Conservation (phyloP, 1,140 invertebrate species). For the Diachasma alloeum region DNA sequence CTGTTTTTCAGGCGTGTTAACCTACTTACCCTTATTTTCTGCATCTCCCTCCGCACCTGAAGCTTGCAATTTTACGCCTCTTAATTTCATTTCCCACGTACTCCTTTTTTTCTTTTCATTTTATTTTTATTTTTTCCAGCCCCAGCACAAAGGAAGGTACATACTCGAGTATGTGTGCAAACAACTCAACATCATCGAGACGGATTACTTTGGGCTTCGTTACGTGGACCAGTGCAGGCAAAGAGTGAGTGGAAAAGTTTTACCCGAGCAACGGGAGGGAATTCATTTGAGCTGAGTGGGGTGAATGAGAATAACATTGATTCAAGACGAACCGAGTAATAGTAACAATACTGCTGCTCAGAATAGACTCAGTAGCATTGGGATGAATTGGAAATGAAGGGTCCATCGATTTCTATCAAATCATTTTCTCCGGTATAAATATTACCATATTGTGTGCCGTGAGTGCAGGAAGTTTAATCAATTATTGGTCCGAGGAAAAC, state of each 20-base stretch:
- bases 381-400: too few species aligned
- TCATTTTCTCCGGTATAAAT: too few species aligned
- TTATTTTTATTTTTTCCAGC: slow-evolving; percentile 70
- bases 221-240: slow-evolving; percentile 94
- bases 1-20: background rate
- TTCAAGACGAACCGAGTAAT: background rate
- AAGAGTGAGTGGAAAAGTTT: slow-evolving; percentile 72
- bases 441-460: too few species aligned
- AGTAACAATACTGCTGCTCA: background rate
- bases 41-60: background rate
- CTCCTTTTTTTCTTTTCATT: background rate
- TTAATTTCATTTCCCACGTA: background rate
- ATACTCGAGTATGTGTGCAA: slow-evolving; percentile 93
- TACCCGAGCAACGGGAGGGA: background rate
- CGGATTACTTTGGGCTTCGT: slow-evolving; percentile 96
- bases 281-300: background rate
- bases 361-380: too few species aligned
- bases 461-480: too few species aligned
- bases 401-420: too few species aligned
- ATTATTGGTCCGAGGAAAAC: too few species aligned
- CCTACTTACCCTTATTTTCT: background rate
- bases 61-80: background rate
- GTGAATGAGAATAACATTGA: background rate
- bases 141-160: slow-evolving; percentile 91
- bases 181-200: slow-evolving; percentile 92